phyloP scores from a whole-genome alignment of 2,888 invertebrate species.

The Dione juno region DNA sequence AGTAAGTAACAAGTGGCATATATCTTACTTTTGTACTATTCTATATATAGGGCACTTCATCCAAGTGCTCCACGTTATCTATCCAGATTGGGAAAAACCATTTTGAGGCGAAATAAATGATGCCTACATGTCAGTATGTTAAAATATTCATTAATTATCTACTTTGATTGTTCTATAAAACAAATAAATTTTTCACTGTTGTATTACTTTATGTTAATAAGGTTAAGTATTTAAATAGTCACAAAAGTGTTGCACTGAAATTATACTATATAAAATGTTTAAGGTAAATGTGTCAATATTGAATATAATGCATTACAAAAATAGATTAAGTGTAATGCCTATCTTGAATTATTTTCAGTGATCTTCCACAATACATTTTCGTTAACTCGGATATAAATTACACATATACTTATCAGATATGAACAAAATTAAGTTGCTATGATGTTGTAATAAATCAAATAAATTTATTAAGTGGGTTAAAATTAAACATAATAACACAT shows the following conservation, averaged over 20 bases:
- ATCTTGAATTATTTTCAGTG: neutral
- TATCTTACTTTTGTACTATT: too few relatives aligned
- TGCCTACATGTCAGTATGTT: neutral
- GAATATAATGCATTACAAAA: neutral
- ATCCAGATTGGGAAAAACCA: neutral
- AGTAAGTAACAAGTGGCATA: too few relatives aligned
- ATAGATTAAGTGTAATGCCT: conserved; percentile 1
- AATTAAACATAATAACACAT: too few relatives aligned
- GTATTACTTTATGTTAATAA: neutral
- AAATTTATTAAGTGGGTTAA: too few relatives aligned
- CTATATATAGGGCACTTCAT: too few relatives aligned
- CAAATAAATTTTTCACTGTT: neutral
- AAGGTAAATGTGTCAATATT: neutral
- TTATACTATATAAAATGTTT: too few relatives aligned
- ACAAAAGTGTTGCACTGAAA: too few relatives aligned
- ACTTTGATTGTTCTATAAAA: neutral
- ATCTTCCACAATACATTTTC: neutral
- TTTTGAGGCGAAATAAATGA: neutral
- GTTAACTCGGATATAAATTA: conserved; percentile 1
- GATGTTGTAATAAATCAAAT: too few relatives aligned
- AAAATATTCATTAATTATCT: neutral
- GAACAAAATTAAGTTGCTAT: too few relatives aligned
- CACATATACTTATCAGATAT: too few relatives aligned
- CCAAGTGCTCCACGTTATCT: too few relatives aligned
- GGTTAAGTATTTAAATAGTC: neutral